Evolutionary conservation across 2,797 vertebrate species (phyloP), one percentile per base, ranked within the genome.

Genomic region (Aphelocoma californica): DNA sequence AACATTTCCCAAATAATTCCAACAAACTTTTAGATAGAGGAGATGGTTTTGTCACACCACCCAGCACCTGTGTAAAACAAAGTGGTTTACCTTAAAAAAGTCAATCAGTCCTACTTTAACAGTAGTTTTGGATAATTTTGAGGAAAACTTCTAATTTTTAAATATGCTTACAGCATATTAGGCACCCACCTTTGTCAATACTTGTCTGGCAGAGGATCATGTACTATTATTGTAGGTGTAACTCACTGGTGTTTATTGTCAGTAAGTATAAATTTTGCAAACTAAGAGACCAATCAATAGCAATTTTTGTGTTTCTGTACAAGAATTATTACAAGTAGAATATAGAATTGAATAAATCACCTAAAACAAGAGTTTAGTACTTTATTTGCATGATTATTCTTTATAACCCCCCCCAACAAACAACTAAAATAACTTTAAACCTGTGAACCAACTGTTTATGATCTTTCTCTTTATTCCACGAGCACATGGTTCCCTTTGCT

Each of bases 401-500:
- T 56, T 8, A 7, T 19, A 53, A 26, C 14, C 21, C 17, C 0
- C 34, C 3, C 16, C 29, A 32, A 28, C 2, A 51, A 36, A 10
- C 4, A 29, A 38, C 7, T n/a, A 18, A 53, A 67, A 58, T 32
- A 47, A 31, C 50, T 57, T 57, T 65, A 12, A 40, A 66, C 40
- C 9, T 47, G 16, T 58, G 45, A 78, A 20, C 6, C 2, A 19
- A 0, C 8, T 7, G 10, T 38, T 86, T 44, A 40, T 48, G 18
- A 11, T 38, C 21, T 57, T 72, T 80, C 13, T n/a, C 7, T 51
- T 60, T 48, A 72, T 11, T 83, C 13, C 18, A 3, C 0, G 0
- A 61, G 21, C 34, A 40, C 9, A 2, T 11, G 18, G 11, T 24
- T 85, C 32, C 12, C 0, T 0, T 56, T 57, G 26, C 34, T 80